A percentile compares a stretch with the other conserved stretches of the same genome.
Evolutionary conservation across 2,888 invertebrate species (phyloP).

Genomic region (Frankliniella intonsa): DNA sequence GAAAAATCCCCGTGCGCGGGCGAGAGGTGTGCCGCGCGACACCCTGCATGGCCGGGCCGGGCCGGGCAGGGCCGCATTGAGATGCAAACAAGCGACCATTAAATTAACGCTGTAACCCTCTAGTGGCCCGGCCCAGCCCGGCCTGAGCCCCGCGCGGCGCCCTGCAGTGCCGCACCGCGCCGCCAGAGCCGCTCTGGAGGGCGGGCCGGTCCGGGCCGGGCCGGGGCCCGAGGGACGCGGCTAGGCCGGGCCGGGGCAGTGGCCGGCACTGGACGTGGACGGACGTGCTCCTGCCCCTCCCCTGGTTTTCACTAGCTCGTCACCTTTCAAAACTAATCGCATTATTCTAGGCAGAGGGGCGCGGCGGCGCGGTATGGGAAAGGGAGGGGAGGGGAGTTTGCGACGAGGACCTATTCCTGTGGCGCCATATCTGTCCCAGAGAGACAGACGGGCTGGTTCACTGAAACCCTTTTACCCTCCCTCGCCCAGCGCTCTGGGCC

Average conservation of each 20-base stretch:
- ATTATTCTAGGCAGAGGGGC: not conserved
- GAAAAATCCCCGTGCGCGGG: not conserved
- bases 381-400: no score
- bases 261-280: no score
- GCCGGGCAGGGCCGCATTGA: not conserved
- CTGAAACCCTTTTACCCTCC: no score
- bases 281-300: no score
- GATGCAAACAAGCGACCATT: constrained; percentile 6
- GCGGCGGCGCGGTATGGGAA: no score
- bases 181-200: not conserved
- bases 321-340: not conserved
- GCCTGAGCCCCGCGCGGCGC: not conserved
- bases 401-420: no score
- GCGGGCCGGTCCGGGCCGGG: not conserved
- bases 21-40: not conserved
- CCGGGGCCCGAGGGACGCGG: not conserved
- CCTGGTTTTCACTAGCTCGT: no score
- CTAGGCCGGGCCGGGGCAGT: not conserved
- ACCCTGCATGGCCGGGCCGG: not conserved
- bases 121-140: not conserved
- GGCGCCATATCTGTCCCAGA: no score
- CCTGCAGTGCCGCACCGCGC: no score
- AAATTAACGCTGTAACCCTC: constrained; percentile 13
- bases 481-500: no score
- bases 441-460: no score